These are phyloP conservation scores for Hemichromis elongatus DNA, from an alignment of 2,113 vertebrate genomes.

Conservation along the genomic window DNA sequence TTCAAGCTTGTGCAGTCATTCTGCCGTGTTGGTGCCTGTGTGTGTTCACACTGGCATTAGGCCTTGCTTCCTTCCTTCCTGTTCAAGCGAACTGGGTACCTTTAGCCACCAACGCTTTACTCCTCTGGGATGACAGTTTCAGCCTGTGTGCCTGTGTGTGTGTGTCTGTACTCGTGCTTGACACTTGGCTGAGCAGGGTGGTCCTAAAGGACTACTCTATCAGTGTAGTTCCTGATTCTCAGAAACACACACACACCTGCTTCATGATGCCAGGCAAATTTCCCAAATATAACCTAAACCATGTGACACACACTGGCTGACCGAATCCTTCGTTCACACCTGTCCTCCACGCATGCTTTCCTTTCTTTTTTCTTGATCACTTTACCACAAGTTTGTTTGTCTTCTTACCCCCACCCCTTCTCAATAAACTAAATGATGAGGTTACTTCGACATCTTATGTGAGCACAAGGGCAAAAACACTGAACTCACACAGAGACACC, in stretches of 20 bases:
- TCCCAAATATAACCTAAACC: slow-evolving; percentile 30
- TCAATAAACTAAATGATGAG: slow-evolving; percentile 36
- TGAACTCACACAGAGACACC: slow-evolving; percentile 5
- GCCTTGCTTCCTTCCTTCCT: slow-evolving; percentile 72
- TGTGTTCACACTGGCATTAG: slow-evolving; percentile 53
- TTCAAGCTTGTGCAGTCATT: slow-evolving; percentile 32
- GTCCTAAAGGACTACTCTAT: slow-evolving; percentile 55
- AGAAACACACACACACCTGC: slow-evolving; percentile 62
- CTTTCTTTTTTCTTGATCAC: background rate
- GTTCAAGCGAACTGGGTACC: slow-evolving; percentile 48
- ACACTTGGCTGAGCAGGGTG: slow-evolving; percentile 66
- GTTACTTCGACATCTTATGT: background rate
- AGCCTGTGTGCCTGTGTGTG: background rate
- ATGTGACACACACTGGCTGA: slow-evolving; percentile 17
- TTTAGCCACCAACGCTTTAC: slow-evolving; percentile 43
- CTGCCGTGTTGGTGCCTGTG: background rate
- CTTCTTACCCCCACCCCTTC: background rate
- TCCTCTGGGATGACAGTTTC: slow-evolving; percentile 47
- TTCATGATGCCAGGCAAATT: background rate
- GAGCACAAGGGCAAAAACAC: background rate
- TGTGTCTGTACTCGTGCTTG: slow-evolving; percentile 9
- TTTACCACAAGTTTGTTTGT: background rate
- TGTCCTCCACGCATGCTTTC: background rate
- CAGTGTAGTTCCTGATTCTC: slow-evolving; percentile 69
- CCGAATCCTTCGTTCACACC: background rate